Conservation (phyloP, 2,888 invertebrate genomes). For the Phaedon cochleariae region DNA sequence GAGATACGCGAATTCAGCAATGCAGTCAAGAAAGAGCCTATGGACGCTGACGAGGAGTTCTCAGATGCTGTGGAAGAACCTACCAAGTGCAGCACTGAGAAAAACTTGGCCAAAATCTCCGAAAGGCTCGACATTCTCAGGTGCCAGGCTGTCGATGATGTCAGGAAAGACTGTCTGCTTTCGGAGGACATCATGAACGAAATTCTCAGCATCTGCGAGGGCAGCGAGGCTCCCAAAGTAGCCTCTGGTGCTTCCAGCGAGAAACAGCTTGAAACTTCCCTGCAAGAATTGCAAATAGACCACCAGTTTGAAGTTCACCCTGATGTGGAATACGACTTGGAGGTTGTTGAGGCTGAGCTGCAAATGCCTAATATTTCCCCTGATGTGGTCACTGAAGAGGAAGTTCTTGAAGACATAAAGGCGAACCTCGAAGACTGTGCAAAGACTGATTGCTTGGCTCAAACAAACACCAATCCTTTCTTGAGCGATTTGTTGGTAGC, state of each 20-base stretch:
- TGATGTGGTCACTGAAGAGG: background rate
- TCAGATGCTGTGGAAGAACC: background rate
- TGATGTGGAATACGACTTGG: background rate
- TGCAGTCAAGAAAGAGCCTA: background rate
- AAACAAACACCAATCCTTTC: constrained; percentile 30
- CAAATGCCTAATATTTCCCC: background rate
- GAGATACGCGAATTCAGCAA: constrained; percentile 11
- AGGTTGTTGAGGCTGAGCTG: background rate
- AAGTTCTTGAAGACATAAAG: background rate
- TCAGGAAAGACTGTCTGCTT: constrained; percentile 20
- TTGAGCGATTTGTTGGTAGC: constrained; percentile 2
- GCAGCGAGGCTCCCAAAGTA: no score
- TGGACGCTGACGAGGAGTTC: no score
- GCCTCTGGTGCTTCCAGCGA: no score
- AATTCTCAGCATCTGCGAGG: constrained; percentile 14
- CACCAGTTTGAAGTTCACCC: no score
- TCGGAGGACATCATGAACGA: constrained; percentile 35
- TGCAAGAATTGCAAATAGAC: no score
- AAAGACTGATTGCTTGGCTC: background rate
- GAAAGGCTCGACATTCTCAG: constrained; percentile 13
- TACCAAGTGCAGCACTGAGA: background rate
- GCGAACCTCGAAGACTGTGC: background rate
- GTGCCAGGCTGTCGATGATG: constrained; percentile 13
- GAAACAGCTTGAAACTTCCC: no score
- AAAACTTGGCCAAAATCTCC: background rate